phyloP scores from a whole-genome alignment of 2,888 invertebrate genomes.

The Caenorhabditis virilis region DNA sequence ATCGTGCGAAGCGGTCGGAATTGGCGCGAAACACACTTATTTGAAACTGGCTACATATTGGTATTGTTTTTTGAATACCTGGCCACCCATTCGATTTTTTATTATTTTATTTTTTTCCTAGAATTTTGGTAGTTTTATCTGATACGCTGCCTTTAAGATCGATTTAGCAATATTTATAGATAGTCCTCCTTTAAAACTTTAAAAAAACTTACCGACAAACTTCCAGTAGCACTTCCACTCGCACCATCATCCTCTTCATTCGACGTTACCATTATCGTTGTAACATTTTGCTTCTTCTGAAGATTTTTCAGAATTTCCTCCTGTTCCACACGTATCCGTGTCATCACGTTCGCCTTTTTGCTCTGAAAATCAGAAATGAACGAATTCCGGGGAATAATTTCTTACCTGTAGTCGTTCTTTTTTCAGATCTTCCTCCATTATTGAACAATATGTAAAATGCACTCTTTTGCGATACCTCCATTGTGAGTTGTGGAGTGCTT shows the following conservation, averaged over 20 bases:
- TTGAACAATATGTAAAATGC: conserved; percentile 67
- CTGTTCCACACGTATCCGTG: conserved; percentile 38
- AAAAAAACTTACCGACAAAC: conserved; percentile 1
- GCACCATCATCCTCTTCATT: conserved; percentile 12
- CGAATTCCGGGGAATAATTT: background rate
- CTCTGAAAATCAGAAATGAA: conserved; percentile 16
- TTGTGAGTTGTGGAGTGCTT: conserved; percentile 60
- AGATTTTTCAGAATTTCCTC: conserved; percentile 46
- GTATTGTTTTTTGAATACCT: too few relatives aligned
- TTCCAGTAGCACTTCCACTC: background rate
- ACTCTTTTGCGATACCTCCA: conserved; percentile 68
- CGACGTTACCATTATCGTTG: conserved; percentile 39
- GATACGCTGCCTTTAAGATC: too few relatives aligned
- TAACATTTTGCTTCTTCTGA: conserved; percentile 52
- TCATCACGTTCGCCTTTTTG: conserved; percentile 33
- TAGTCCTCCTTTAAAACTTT: too few relatives aligned
- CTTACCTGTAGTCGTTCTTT: conserved; percentile 35
- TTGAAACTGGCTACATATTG: too few relatives aligned
- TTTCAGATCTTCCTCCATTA: conserved; percentile 53
- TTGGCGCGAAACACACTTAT: too few relatives aligned
- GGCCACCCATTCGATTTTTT: too few relatives aligned
- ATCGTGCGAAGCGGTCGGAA: too few relatives aligned
- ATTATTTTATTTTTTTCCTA: too few relatives aligned
- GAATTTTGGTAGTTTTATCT: too few relatives aligned
- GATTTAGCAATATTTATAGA: too few relatives aligned